Percentiles rank a stretch among this genome's conserved stretches.
phyloP scores from a whole-genome alignment of 2,113 vertebrate species.

The Genyomyrus donnyi region DNA sequence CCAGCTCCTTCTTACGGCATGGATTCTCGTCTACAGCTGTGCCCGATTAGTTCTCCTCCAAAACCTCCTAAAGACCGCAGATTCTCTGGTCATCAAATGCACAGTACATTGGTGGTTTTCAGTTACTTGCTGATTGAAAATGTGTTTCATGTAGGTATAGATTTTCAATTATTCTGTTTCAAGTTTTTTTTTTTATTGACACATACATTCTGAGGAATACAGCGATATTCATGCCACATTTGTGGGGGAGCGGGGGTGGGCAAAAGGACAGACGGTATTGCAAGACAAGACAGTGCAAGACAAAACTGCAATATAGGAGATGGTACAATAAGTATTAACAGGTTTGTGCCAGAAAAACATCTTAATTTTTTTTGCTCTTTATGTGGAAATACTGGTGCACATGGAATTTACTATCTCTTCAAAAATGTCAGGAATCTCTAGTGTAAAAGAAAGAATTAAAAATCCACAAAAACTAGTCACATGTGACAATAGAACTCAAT shows the following conservation, averaged over 20 bases:
- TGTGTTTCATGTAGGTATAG: no score
- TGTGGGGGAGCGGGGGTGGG: no score
- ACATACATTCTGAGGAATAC: no score
- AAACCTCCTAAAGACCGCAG: no score
- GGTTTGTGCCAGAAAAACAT: background rate
- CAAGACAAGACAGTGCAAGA: background rate
- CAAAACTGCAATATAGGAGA: background rate
- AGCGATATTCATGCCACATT: background rate
- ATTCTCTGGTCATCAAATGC: no score
- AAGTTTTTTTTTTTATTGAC: no score
- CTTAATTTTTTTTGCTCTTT: background rate
- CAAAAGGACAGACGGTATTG: background rate
- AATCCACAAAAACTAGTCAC: background rate
- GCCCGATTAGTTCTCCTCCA: no score
- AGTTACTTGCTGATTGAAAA: no score
- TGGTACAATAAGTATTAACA: slow-evolving; percentile 19
- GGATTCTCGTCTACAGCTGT: background rate
- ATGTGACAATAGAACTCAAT: background rate
- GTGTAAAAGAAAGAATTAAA: background rate
- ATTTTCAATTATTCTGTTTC: no score
- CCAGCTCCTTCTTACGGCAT: background rate
- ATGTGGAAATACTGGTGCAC: background rate
- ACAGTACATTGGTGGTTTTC: no score
- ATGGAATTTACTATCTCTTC: background rate
- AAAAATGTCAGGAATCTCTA: background rate